These are phyloP conservation scores for Harlomillsia oculata DNA, from an alignment of 1,140 invertebrate genomes.

Conservation along the genomic window DNA sequence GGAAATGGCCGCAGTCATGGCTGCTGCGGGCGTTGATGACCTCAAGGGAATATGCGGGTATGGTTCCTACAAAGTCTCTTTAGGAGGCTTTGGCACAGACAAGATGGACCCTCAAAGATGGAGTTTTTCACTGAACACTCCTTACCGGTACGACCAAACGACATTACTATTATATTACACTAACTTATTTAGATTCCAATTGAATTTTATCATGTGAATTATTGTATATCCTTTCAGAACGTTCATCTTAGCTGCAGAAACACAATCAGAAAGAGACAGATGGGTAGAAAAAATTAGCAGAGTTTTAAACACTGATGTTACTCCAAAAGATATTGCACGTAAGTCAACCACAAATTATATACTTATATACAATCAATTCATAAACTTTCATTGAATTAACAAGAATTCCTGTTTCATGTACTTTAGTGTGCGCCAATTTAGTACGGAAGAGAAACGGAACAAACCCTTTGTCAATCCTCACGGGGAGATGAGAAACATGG, in stretches of 20 bases:
- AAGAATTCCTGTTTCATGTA: slow-evolving; percentile 40
- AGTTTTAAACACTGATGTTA: slow-evolving; percentile 64
- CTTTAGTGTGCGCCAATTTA: slow-evolving; percentile 59
- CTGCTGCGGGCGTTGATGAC: slow-evolving; percentile 7
- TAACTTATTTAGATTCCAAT: not conserved
- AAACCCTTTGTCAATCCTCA: slow-evolving; percentile 62
- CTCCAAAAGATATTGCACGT: slow-evolving; percentile 69
- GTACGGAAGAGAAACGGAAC: slow-evolving; percentile 59
- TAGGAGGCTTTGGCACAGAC: slow-evolving; percentile 52
- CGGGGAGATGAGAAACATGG: slow-evolving; percentile 45
- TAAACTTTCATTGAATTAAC: slow-evolving; percentile 15
- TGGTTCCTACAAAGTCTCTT: slow-evolving; percentile 50
- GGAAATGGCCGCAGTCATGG: slow-evolving; percentile 8
- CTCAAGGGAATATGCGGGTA: slow-evolving; percentile 2
- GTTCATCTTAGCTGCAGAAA: slow-evolving; percentile 71
- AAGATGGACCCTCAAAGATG: slow-evolving; percentile 60
- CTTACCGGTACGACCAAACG: slow-evolving; percentile 44
- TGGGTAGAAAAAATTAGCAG: slow-evolving; percentile 69
- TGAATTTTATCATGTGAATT: not conserved
- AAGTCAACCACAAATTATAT: slow-evolving; percentile 41
- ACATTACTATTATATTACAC: not conserved
- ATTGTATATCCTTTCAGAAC: slow-evolving; percentile 42
- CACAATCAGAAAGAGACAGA: slow-evolving; percentile 60
- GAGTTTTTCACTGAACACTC: slow-evolving; percentile 77
- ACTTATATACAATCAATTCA: not conserved